phyloP scores from a whole-genome alignment of 2,797 vertebrate genomes.

The Macropodus opercularis region DNA sequence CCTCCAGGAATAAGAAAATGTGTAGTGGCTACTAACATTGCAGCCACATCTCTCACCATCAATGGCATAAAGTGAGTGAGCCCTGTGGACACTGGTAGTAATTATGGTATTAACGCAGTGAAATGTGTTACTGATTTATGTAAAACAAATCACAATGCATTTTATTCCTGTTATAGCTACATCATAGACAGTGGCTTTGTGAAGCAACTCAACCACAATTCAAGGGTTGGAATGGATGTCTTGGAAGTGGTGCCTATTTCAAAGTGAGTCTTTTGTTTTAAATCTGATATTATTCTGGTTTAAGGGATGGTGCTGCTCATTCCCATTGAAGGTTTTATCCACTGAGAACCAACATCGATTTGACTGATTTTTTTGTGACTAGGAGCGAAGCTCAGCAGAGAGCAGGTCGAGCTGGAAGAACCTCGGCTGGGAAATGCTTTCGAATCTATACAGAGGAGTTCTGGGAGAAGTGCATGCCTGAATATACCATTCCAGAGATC shows the following conservation, averaged over 20 bases:
- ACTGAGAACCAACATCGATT: constrained; percentile 6
- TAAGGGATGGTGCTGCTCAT: background rate
- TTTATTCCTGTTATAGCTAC: constrained; percentile 79
- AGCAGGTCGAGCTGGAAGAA: constrained; percentile 93
- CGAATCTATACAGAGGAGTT: constrained; percentile 91
- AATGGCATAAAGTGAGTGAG: constrained; percentile 90
- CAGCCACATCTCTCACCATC: constrained; percentile 97
- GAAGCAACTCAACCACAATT: constrained; percentile 96
- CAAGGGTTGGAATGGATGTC: constrained; percentile 92
- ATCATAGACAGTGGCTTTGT: constrained; percentile 98
- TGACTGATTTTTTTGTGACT: constrained; percentile 30
- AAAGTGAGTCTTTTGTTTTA: constrained; percentile 84
- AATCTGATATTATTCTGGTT: background rate
- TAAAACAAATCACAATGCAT: background rate
- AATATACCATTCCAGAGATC: constrained; percentile 95
- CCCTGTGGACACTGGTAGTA: background rate
- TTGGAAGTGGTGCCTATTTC: constrained; percentile 98
- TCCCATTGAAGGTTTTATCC: too few species aligned
- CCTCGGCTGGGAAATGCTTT: constrained; percentile 91
- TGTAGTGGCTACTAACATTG: constrained; percentile 96
- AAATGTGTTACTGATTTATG: background rate
- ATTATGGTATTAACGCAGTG: background rate
- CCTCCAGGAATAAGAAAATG: constrained; percentile 93
- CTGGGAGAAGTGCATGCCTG: constrained; percentile 95
- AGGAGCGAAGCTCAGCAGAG: constrained; percentile 95